Percentiles rank a stretch among this genome's conserved stretches.
Evolutionary conservation across 2,888 invertebrate genomes (phyloP).

Genomic region (Xanthia icteritia): DNA sequence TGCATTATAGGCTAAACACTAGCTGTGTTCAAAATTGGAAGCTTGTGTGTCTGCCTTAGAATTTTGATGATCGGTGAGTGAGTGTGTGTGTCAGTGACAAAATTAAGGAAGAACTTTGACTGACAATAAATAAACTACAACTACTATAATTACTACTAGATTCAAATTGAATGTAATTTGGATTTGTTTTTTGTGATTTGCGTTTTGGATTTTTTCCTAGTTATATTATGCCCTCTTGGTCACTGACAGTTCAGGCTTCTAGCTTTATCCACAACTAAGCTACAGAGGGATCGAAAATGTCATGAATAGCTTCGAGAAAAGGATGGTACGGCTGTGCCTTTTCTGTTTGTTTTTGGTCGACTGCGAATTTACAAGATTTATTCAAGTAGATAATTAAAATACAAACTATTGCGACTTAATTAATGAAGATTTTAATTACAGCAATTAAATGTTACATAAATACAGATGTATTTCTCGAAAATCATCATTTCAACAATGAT

Average conservation of each 20-base stretch:
- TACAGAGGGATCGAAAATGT: too few relatives aligned
- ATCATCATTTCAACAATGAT: constrained; percentile 66
- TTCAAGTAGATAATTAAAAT: not conserved
- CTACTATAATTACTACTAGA: too few relatives aligned
- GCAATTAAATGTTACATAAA: constrained; percentile 10
- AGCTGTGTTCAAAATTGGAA: not conserved
- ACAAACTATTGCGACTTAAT: not conserved
- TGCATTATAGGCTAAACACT: not conserved
- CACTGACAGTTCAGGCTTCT: too few relatives aligned
- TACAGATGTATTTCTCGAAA: not conserved
- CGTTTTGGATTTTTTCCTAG: too few relatives aligned
- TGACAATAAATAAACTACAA: not conserved
- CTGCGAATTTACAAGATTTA: too few relatives aligned
- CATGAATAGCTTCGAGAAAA: too few relatives aligned
- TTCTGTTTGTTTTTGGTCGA: too few relatives aligned
- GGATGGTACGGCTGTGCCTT: too few relatives aligned
- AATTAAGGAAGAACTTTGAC: not conserved
- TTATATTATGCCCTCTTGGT: too few relatives aligned
- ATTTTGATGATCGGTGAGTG: not conserved
- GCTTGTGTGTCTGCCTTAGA: not conserved
- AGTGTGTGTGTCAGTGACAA: not conserved
- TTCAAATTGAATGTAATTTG: too few relatives aligned
- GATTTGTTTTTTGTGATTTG: too few relatives aligned
- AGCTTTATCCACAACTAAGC: too few relatives aligned
- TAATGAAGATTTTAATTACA: not conserved